Conservation (phyloP, 2,797 vertebrate genomes). For the Loris lydekkerianus region DNA sequence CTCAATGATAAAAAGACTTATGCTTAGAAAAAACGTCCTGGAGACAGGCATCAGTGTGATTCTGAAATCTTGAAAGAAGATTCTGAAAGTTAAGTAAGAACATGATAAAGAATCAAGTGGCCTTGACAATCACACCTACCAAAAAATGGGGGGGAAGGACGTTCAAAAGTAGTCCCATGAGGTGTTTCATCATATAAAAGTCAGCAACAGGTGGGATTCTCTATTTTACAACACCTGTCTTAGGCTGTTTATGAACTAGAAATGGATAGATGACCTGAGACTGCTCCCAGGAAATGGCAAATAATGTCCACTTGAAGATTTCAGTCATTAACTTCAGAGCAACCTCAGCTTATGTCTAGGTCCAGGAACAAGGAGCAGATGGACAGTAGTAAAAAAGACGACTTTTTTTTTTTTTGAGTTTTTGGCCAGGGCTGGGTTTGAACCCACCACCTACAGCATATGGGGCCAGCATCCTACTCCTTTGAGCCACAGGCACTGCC, state of each 20-base stretch:
- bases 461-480: too few species aligned
- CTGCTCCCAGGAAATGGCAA: not conserved
- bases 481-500: too few species aligned
- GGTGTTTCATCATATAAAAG: not conserved
- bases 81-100: not conserved
- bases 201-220: not conserved
- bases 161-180: not conserved
- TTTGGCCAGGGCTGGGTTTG: too few species aligned
- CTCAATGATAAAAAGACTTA: constrained; percentile 54
- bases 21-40: not conserved
- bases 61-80: not conserved
- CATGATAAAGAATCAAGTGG: not conserved
- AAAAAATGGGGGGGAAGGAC: too few species aligned
- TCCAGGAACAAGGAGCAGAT: not conserved
- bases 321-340: constrained; percentile 42
- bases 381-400: not conserved
- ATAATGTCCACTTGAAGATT: not conserved
- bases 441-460: too few species aligned
- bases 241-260: not conserved
- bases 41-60: not conserved
- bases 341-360: not conserved
- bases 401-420: too few species aligned
- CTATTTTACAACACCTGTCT: not conserved
- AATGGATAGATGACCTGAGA: not conserved
- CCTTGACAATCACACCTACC: not conserved